Evolutionary conservation across 2,797 vertebrate species (phyloP), one percentile per base, ranked within the genome.

Genomic region (Crossoptilon crossoptilon): DNA sequence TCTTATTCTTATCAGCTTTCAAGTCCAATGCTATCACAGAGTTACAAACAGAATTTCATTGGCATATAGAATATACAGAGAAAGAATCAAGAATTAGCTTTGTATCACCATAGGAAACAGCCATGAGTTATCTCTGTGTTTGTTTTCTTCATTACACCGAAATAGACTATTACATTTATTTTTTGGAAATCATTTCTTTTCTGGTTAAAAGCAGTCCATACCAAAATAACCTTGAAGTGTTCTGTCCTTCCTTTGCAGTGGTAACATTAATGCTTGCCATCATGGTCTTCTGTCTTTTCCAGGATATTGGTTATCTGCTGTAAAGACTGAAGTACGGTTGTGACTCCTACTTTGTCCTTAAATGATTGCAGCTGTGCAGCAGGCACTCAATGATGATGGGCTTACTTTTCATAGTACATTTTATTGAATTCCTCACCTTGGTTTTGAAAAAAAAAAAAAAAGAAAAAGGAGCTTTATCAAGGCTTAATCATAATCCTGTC

Each of bases 371-470:
- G 35, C 60, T 94, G 26, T 56, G 39, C 59, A 70, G 68, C 18
- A 73, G 70, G 29, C 69, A 56, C 35, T 39, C 35, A 24, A 60
- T 33, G 13, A 77, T 87, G 74, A 64, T 79, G 31, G 37, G 17
- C 26, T 88, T 88, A 59, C 41, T 72, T 49, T 33, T 91, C 27
- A 14, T 81, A 23, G 43, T 27, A 5, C 33, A 14, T 62, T 76
- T 82, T 67, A 59, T 4, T 53, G 56, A 82, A 81, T 88, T 90
- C 18, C 23, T 91, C 33, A 72, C 70, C 53, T 79, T 68, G 27
- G 11, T 79, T 93, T 93, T 67, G 27, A 53, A 82, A 83, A 58
- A 76, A 67, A 81, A 83, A 58, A 43, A 81, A 83, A 58, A 76
- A 70, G 67, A 81, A 83, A 58, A 76, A 64, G 27, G 8, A 37